Evolutionary conservation across 2,797 vertebrate genomes (phyloP).

Genomic region (Silurus lanzhouensis): DNA sequence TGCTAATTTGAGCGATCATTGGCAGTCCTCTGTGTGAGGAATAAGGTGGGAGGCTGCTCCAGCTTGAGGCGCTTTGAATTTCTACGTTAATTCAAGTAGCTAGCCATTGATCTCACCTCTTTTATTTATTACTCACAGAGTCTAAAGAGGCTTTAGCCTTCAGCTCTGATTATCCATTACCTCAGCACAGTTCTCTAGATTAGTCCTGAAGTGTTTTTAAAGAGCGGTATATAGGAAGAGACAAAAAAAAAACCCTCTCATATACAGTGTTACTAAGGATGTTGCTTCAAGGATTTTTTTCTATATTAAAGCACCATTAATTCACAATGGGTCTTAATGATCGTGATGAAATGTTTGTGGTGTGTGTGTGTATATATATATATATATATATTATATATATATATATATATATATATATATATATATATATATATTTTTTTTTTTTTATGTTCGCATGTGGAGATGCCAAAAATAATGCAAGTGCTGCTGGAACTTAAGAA

Average conservation of each 20-base stretch:
- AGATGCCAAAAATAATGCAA: constrained; percentile 44
- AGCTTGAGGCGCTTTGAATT: background rate
- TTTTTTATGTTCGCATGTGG: constrained; percentile 6
- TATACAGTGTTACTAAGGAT: constrained; percentile 46
- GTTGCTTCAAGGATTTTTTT: constrained; percentile 52
- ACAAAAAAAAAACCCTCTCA: constrained; percentile 7
- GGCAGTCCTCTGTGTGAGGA: background rate
- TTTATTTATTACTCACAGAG: background rate
- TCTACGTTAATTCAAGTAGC: background rate
- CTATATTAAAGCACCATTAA: constrained; percentile 40
- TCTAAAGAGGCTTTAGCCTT: background rate
- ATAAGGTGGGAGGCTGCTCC: background rate
- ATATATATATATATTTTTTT: too few relatives aligned
- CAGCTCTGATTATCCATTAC: background rate
- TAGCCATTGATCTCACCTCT: background rate
- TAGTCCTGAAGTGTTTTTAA: background rate
- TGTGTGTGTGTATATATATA: background rate
- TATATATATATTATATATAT: too few relatives aligned
- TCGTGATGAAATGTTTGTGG: constrained; percentile 52
- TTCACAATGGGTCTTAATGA: constrained; percentile 30
- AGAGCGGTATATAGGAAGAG: constrained; percentile 23
- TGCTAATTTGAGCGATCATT: background rate
- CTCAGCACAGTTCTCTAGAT: background rate
- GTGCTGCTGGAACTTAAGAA: constrained; percentile 6
- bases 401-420: too few relatives aligned